phyloP scores from a whole-genome alignment of 35 echinoderm and acorn worm genomes.

The Heliocidaris tuberculata region DNA sequence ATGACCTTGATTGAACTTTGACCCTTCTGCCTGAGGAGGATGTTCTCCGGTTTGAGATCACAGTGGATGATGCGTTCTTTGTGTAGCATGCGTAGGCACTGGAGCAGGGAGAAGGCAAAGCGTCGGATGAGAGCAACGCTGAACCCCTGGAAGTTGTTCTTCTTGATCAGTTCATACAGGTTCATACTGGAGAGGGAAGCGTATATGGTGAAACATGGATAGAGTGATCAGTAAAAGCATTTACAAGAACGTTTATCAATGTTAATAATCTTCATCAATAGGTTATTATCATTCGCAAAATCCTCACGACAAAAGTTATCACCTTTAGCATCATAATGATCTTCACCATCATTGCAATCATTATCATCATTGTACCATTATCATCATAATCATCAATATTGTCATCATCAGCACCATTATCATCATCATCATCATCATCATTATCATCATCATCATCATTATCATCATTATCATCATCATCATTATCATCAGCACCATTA shows the following conservation, averaged over 20 bases:
- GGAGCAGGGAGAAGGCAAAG: constrained; percentile 78
- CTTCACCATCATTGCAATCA: neutral
- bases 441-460: neutral
- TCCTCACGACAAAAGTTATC: neutral
- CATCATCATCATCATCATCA: neutral
- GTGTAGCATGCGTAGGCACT: constrained; percentile 80
- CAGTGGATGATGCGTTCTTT: constrained; percentile 90
- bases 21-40: constrained; percentile 86
- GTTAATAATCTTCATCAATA: neutral
- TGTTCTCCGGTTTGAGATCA: constrained; percentile 94
- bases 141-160: constrained; percentile 98
- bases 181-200: constrained; percentile 81
- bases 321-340: neutral
- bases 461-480: neutral
- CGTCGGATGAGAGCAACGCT: constrained; percentile 87
- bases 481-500: neutral
- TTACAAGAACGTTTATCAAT: too few species aligned
- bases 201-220: neutral
- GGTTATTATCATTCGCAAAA: neutral
- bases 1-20: constrained; percentile 97
- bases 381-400: neutral
- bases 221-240: too few species aligned
- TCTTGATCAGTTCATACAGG: constrained; percentile 96
- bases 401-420: neutral
- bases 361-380: neutral